Conservation (phyloP, 2,797 vertebrate genomes). For the Crenuchus spilurus region DNA sequence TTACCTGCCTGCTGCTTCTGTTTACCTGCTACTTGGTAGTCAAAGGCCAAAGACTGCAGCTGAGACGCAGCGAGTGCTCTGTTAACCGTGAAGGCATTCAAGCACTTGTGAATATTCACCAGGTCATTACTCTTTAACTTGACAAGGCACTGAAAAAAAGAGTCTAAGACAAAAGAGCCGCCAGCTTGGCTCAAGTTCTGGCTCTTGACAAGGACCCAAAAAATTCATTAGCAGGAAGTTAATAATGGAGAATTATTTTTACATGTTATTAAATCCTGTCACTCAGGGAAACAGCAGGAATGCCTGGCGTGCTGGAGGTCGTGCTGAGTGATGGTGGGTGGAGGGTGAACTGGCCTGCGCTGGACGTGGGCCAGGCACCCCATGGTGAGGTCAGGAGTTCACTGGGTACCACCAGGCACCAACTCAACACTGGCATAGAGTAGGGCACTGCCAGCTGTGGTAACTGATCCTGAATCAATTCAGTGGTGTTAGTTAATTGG, state of each 20-base stretch:
- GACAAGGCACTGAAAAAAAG: conserved; percentile 14
- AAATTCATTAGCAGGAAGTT: conserved; percentile 42
- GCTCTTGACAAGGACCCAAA: conserved; percentile 48
- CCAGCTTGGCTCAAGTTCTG: conserved; percentile 23
- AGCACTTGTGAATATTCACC: conserved; percentile 34
- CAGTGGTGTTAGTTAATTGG: not conserved
- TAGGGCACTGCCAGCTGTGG: not conserved
- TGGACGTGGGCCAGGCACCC: conserved; percentile 26
- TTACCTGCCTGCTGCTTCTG: conserved; percentile 11
- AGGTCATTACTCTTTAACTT: conserved; percentile 37
- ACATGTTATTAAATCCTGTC: conserved; percentile 81
- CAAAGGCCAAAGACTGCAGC: not conserved
- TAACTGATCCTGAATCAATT: not conserved
- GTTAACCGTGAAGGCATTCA: not conserved
- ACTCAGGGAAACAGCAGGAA: conserved; percentile 79
- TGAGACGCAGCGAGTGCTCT: not conserved
- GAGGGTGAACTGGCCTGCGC: conserved; percentile 61
- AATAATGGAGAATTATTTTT: conserved; percentile 69
- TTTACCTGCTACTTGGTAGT: conserved; percentile 27
- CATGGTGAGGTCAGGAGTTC: conserved; percentile 40
- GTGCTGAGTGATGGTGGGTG: conserved; percentile 69
- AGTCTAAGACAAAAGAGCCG: conserved; percentile 31
- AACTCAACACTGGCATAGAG: not conserved
- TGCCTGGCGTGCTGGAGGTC: conserved; percentile 65
- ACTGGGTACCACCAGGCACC: not conserved